Conservation (phyloP, 2,113 vertebrate genomes). For the Hypocryptadius cinnamomeus region DNA sequence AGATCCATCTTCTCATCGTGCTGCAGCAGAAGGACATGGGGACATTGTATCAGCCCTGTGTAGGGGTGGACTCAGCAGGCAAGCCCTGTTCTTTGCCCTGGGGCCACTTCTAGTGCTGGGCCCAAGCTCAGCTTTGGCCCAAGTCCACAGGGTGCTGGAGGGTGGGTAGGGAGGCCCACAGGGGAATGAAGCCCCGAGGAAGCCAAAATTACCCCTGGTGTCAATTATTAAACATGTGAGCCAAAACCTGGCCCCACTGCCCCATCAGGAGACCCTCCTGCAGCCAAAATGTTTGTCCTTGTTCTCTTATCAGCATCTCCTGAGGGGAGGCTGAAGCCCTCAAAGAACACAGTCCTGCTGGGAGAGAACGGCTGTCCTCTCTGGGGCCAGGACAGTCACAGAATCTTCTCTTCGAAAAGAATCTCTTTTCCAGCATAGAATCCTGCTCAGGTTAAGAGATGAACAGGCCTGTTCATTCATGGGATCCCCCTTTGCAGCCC, state of each 20-base stretch:
- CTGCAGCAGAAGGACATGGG: neutral
- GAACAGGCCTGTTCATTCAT: neutral
- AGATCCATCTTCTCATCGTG: neutral
- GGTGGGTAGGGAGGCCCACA: neutral
- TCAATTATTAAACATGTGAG: neutral
- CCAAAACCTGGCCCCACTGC: neutral
- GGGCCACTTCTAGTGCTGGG: neutral
- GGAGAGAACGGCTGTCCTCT: neutral
- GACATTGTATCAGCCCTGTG: neutral
- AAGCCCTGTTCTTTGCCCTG: neutral
- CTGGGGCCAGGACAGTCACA: rapidly evolving
- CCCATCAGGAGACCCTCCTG: neutral
- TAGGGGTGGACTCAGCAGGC: rapidly evolving
- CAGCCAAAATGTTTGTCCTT: neutral
- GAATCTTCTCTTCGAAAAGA: neutral
- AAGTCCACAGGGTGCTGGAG: neutral
- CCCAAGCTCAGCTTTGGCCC: neutral
- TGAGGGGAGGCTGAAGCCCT: neutral
- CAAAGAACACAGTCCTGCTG: rapidly evolving
- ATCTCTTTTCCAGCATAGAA: neutral
- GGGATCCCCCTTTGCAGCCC: neutral
- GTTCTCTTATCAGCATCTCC: neutral
- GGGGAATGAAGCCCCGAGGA: rapidly evolving
- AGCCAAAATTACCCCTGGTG: neutral
- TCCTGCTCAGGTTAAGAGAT: neutral